phyloP scores from a whole-genome alignment of 2,113 vertebrate species.

The Parus major region DNA sequence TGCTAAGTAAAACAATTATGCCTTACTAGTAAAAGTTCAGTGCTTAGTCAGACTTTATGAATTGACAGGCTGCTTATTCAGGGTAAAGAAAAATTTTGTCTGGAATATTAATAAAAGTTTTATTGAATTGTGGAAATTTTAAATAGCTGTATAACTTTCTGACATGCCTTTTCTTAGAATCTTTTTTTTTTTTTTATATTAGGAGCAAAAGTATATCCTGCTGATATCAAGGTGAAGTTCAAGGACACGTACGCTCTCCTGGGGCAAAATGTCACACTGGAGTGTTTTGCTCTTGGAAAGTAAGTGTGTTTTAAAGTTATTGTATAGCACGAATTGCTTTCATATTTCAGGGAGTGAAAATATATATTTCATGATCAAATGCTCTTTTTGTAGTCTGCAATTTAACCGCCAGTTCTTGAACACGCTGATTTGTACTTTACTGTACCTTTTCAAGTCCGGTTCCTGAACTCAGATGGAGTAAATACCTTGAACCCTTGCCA shows the following conservation, averaged over 20 bases:
- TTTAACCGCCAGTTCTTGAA: background rate
- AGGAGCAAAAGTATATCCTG: conserved; percentile 91
- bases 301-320: conserved; percentile 75
- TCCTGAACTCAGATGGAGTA: conserved; percentile 91
- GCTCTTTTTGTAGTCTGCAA: background rate
- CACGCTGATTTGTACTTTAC: conserved; percentile 17
- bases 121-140: background rate
- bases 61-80: background rate
- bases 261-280: conserved; percentile 92
- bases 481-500: conserved; percentile 84
- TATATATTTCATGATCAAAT: background rate
- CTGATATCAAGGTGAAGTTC: conserved; percentile 93
- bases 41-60: background rate
- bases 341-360: background rate
- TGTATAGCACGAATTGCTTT: background rate
- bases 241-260: conserved; percentile 84
- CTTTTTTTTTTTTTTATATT: conserved; percentile 50
- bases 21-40: background rate
- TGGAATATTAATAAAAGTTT: background rate
- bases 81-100: background rate
- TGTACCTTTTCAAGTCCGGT: conserved; percentile 82
- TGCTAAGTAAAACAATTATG: background rate
- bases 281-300: conserved; percentile 98
- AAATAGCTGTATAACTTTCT: background rate
- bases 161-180: background rate